Conservation (phyloP, 2,113 vertebrate genomes). For the Lanius collurio region DNA sequence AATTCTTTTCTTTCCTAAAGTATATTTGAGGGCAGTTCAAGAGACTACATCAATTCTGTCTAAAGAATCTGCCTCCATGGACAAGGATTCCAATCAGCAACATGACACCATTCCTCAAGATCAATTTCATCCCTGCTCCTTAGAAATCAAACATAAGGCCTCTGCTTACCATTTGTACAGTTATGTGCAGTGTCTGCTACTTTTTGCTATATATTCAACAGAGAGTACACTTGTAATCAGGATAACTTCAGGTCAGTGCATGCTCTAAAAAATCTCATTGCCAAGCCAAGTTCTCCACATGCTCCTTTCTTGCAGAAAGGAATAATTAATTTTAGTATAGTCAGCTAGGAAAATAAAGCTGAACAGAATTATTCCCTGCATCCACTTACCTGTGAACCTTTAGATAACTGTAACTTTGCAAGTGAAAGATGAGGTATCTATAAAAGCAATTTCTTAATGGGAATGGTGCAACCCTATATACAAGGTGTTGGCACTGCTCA, state of each 20-base stretch:
- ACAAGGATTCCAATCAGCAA: slow-evolving; percentile 2
- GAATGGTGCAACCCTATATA: neutral
- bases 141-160: neutral
- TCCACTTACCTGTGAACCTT: neutral
- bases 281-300: neutral
- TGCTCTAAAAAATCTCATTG: neutral
- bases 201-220: neutral
- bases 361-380: neutral
- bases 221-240: neutral
- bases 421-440: neutral
- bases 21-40: neutral
- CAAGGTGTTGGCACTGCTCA: neutral
- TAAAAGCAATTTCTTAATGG: neutral
- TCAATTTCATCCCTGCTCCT: neutral
- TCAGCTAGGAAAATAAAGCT: neutral
- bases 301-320: neutral
- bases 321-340: neutral
- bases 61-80: neutral
- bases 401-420: neutral
- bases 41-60: neutral
- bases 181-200: neutral
- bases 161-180: neutral
- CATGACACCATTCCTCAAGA: neutral
- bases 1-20: neutral
- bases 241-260: neutral